phyloP scores from a whole-genome alignment of 2,113 vertebrate species.

The Corythornis vintsioides region DNA sequence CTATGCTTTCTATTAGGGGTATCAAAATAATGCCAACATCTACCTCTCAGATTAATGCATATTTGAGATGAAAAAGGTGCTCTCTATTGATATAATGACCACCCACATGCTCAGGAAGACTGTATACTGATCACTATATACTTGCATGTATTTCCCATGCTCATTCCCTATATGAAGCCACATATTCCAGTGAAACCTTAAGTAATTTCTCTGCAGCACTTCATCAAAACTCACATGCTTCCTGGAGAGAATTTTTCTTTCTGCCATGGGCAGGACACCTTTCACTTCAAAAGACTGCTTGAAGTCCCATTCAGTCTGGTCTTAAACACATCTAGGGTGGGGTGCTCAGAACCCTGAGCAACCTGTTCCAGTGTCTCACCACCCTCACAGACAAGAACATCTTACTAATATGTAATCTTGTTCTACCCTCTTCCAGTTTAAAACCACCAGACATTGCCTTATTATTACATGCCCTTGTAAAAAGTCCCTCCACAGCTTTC shows the following conservation, averaged over 20 bases:
- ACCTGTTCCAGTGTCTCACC: too few relatives aligned
- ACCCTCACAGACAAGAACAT: too few relatives aligned
- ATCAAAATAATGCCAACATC: background rate
- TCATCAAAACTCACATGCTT: background rate
- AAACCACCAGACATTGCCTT: too few relatives aligned
- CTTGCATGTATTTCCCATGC: background rate
- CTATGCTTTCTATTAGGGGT: background rate
- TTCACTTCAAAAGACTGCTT: too few relatives aligned
- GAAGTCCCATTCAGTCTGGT: too few relatives aligned
- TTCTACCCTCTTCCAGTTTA: too few relatives aligned
- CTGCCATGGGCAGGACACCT: too few relatives aligned
- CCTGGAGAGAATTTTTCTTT: background rate
- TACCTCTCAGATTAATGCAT: background rate
- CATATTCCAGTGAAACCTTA: constrained; percentile 1
- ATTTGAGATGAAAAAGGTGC: background rate
- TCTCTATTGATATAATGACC: background rate
- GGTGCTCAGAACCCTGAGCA: too few relatives aligned
- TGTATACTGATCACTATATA: background rate
- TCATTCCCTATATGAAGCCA: background rate
- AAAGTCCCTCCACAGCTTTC: too few relatives aligned
- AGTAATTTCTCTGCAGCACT: background rate
- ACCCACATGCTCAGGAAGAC: background rate
- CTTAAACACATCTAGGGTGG: too few relatives aligned
- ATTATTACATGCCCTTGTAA: too few relatives aligned
- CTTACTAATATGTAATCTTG: too few relatives aligned